Percentiles rank a stretch among this genome's conserved stretches.
phyloP scores from a whole-genome alignment of 1,140 invertebrate species.

The Drosophila nebulosa region DNA sequence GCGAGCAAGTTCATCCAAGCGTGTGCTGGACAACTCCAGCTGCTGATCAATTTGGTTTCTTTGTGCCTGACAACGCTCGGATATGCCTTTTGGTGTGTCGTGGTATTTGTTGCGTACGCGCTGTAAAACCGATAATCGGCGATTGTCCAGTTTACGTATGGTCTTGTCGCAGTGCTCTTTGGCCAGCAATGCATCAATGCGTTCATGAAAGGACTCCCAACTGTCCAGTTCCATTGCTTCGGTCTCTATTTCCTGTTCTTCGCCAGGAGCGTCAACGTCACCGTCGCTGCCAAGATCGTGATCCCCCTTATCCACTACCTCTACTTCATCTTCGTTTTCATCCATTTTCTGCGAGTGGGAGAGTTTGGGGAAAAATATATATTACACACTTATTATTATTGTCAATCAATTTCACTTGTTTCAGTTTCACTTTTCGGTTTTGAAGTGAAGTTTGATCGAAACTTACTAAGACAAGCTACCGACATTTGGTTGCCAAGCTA shows the following conservation, averaged over 20 bases:
- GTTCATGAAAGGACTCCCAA: constrained; percentile 59
- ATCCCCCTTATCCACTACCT: constrained; percentile 23
- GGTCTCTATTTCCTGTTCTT: constrained; percentile 22
- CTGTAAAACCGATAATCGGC: constrained; percentile 28
- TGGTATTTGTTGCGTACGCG: constrained; percentile 34
- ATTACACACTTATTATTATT: not conserved
- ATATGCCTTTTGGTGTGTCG: constrained; percentile 41
- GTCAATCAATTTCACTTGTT: not conserved
- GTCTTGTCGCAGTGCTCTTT: constrained; percentile 48
- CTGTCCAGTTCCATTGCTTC: constrained; percentile 21
- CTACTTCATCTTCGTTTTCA: constrained; percentile 48
- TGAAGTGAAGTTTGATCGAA: constrained; percentile 34
- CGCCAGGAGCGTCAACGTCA: constrained; percentile 11
- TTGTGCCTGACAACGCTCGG: constrained; percentile 32
- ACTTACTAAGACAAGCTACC: too few species aligned
- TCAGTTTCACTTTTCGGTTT: not conserved
- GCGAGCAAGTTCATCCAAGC: constrained; percentile 81
- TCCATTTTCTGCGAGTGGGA: constrained; percentile 21
- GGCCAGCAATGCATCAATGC: constrained; percentile 39
- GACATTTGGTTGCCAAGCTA: constrained; percentile 15
- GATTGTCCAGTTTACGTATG: constrained; percentile 36
- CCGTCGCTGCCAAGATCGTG: constrained; percentile 9
- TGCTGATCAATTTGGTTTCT: constrained; percentile 68
- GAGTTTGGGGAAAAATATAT: not conserved
- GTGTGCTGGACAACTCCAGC: constrained; percentile 57